Conservation (phyloP, 2,888 invertebrate genomes). For the Galerucella nymphaeae region DNA sequence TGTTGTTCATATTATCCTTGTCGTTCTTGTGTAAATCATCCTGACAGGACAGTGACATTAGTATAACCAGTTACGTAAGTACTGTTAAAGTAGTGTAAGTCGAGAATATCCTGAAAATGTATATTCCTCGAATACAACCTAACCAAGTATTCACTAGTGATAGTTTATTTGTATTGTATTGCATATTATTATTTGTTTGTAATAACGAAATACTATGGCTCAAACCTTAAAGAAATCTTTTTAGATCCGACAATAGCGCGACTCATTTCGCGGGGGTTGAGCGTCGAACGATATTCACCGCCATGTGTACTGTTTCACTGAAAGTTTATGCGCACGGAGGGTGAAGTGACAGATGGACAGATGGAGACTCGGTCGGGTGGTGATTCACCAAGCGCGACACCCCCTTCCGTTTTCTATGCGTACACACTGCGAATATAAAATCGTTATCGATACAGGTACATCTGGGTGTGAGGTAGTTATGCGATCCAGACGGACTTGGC, state of each 20-base stretch:
- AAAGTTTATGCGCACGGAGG: constrained; percentile 29
- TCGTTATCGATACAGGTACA: constrained; percentile 41
- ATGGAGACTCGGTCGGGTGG: constrained; percentile 41
- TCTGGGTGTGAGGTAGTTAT: constrained; percentile 15
- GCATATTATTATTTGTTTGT: no score
- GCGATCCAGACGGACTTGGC: constrained; percentile 8
- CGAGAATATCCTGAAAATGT: no score
- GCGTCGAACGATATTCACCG: constrained; percentile 32
- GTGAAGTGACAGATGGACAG: constrained; percentile 38
- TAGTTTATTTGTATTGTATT: no score
- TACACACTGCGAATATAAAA: constrained; percentile 40
- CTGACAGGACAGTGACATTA: no score
- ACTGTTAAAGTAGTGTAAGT: no score
- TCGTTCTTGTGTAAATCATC: no score
- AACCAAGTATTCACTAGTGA: no score
- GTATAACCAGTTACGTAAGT: no score
- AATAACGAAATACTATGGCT: no score
- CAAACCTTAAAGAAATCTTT: neutral
- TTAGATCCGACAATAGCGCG: constrained; percentile 9
- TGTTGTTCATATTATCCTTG: no score
- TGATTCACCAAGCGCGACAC: constrained; percentile 41
- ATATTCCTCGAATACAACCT: no score
- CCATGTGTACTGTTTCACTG: constrained; percentile 43
- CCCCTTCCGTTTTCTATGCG: constrained; percentile 41
- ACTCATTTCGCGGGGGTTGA: constrained; percentile 48